Conservation (phyloP, 2,888 invertebrate species). For the Orthonevra nobilis region DNA sequence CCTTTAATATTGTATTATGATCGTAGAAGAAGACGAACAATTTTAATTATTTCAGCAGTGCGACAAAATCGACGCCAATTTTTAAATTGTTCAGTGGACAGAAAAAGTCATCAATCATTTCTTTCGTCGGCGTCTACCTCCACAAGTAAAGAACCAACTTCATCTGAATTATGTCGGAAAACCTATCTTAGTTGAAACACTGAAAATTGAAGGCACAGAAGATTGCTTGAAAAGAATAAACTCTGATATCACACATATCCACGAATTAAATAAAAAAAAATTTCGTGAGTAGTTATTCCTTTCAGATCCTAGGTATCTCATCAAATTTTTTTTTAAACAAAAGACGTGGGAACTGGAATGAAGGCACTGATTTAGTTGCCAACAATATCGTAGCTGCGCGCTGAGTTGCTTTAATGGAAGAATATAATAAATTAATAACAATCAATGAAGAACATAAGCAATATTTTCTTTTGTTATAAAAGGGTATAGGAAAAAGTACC, state of each 20-base stretch:
- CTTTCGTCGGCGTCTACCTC: too few relatives aligned
- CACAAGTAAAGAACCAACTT: too few relatives aligned
- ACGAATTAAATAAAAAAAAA: too few relatives aligned
- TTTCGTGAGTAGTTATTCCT: too few relatives aligned
- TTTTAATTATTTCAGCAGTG: not conserved
- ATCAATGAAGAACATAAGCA: conserved; percentile 1
- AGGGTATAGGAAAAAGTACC: conserved; percentile 28
- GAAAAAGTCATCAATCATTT: not conserved
- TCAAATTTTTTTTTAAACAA: too few relatives aligned
- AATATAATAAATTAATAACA: conserved; percentile 30
- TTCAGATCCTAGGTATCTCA: too few relatives aligned
- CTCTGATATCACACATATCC: not conserved
- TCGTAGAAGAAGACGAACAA: not conserved
- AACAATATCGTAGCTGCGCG: conserved; percentile 37
- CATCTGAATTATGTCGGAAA: too few relatives aligned
- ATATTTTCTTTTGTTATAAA: conserved; percentile 27
- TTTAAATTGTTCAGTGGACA: not conserved
- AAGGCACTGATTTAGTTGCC: conserved; percentile 15
- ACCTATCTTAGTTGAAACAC: not conserved
- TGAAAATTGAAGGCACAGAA: not conserved
- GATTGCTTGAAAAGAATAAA: not conserved
- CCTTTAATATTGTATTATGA: not conserved
- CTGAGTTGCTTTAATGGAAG: conserved; percentile 41
- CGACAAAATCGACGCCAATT: not conserved
- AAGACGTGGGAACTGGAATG: too few relatives aligned